A percentile compares a stretch with the other conserved stretches of the same genome.
phyloP scores from a whole-genome alignment of 2,888 invertebrate genomes.

The Pseudococcus longispinus region DNA sequence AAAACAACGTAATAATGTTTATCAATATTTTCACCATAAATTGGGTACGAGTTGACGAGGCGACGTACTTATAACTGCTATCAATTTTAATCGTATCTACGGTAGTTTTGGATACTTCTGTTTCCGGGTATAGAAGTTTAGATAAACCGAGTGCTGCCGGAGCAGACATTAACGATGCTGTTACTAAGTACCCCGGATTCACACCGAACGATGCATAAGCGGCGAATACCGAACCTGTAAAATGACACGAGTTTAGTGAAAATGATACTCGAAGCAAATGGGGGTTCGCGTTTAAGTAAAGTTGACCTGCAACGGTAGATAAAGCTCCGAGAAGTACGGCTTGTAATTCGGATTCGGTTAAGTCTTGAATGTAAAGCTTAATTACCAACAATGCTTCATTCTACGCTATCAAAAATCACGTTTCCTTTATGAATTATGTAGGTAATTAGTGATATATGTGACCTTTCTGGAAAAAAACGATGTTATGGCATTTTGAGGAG shows the following conservation, averaged over 20 bases:
- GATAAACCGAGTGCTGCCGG: conserved; percentile 90
- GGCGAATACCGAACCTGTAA: conserved; percentile 81
- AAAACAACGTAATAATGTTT: background rate
- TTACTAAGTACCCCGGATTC: conserved; percentile 84
- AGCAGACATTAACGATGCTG: conserved; percentile 95
- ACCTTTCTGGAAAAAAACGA: background rate
- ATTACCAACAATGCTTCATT: conserved; percentile 89
- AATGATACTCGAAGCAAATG: background rate
- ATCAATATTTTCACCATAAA: background rate
- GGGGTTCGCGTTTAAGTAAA: conserved; percentile 49
- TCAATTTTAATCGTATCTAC: conserved; percentile 71
- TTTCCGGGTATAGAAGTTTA: conserved; percentile 92
- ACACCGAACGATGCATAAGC: conserved; percentile 92
- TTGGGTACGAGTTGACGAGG: background rate
- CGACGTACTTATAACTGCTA: background rate
- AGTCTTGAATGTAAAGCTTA: conserved; percentile 80
- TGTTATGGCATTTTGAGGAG: background rate
- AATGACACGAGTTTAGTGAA: background rate
- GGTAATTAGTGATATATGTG: background rate
- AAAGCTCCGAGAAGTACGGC: conserved; percentile 94
- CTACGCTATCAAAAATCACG: conserved; percentile 65
- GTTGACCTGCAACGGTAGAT: conserved; percentile 85
- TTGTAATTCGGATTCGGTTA: conserved; percentile 92
- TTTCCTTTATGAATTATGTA: background rate
- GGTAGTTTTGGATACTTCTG: conserved; percentile 77